A percentile compares a stretch with the other conserved stretches of the same genome.
phyloP scores from a whole-genome alignment of 2,888 invertebrate species.

The Oegoconia quadripuncta region DNA sequence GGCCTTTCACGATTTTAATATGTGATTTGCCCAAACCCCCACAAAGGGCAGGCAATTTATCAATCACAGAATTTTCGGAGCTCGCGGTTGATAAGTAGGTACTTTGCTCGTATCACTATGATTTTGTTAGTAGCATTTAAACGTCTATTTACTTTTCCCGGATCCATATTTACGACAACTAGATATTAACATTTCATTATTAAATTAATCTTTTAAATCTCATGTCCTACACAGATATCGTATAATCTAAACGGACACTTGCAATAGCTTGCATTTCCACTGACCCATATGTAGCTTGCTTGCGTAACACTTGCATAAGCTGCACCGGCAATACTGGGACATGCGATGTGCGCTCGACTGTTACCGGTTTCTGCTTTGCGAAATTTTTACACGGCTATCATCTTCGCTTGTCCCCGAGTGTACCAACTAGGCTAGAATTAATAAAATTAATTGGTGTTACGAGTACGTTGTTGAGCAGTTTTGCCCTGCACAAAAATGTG shows the following conservation, averaged over 20 bases:
- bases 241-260: constrained; percentile 20
- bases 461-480: background rate
- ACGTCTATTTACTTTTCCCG: too few relatives aligned
- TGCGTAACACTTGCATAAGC: constrained; percentile 52
- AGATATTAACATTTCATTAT: background rate
- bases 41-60: too few relatives aligned
- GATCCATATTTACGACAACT: background rate
- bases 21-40: too few relatives aligned
- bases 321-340: constrained; percentile 33
- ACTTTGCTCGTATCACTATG: too few relatives aligned
- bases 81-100: too few relatives aligned
- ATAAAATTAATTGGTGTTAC: background rate
- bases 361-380: constrained; percentile 23
- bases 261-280: constrained; percentile 24
- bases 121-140: too few relatives aligned
- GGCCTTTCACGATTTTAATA: too few relatives aligned
- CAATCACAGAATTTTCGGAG: too few relatives aligned
- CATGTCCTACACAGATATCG: background rate
- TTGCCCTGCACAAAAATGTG: too few relatives aligned
- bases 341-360: constrained; percentile 59
- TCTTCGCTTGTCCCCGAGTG: constrained; percentile 4
- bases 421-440: background rate
- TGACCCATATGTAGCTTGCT: constrained; percentile 46
- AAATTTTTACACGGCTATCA: constrained; percentile 2
- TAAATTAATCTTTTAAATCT: background rate